Base-by-base conservation (phyloP, 2,888 invertebrate species). In the Dysmachus trigonus region DNA sequence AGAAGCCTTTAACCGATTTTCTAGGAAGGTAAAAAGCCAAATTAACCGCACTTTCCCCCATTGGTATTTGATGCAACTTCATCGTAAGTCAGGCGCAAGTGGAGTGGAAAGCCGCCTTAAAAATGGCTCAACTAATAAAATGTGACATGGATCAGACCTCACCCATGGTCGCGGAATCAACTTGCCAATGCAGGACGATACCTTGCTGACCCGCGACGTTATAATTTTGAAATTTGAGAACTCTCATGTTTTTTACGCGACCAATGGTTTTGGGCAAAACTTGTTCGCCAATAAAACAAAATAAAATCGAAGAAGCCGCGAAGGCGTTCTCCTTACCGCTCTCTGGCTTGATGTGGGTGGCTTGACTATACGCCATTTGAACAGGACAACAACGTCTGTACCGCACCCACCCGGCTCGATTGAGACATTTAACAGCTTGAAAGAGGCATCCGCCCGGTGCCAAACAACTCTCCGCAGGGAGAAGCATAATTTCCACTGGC, bases 91-190 rank as follows among this genome's bases (percentile, higher is more conserved):
- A 18, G 53, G 18, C 53, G 22, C 47, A 62, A 81, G 31, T 53
- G 62, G 31, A 31, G 81, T 81, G 81, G 53, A 81, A 81, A 81
- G 62, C 81, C 81, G 81, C 62, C 77, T 62, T 53, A 47, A 81
- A 81, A 53, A 81, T 81, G 81, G 81, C 53, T 18, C 47, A 31
- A 31, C 51, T 81, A 81, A 81, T 81, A 10, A 62, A 35, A 81
- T 31, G 53, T 81, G 81, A 81, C 81, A 18, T 81, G n/a, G n/a
- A 18, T 51, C 47, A 53, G 62, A 81, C 81, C 81, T 81, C 81
- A 81, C 81, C 81, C 81, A 81, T 81, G 53, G 81, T 62, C 79
- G 22, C 27, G 47, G 22, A 27, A 18, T 30, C 38, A 51, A 79
- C 47, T 27, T 31, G 53, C 81, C 81, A 81, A 81, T 53, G 33